phyloP scores from a whole-genome alignment of 1,140 invertebrate genomes.

The Zaprionus africanus region DNA sequence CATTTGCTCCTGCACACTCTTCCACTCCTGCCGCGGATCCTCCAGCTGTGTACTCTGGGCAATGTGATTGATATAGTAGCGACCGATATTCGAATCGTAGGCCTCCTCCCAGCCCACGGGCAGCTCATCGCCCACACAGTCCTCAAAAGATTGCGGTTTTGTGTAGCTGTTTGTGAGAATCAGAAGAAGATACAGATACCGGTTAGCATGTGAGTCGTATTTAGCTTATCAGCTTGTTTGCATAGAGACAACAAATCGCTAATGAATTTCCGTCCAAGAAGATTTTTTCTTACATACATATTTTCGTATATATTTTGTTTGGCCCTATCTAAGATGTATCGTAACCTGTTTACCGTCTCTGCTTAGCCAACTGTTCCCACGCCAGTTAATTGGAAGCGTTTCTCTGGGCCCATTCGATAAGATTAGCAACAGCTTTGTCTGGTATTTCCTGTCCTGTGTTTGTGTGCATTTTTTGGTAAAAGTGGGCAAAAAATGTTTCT shows the following conservation, averaged over 20 bases:
- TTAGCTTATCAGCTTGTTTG: conserved; percentile 52
- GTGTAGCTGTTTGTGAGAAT: conserved; percentile 92
- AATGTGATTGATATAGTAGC: conserved; percentile 98
- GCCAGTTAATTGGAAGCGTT: conserved; percentile 63
- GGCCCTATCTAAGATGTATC: conserved; percentile 55
- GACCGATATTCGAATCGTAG: conserved; percentile 95
- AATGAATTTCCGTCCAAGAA: conserved; percentile 61
- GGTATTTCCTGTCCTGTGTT: conserved; percentile 65
- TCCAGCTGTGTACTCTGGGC: conserved; percentile 97
- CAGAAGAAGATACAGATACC: conserved; percentile 7
- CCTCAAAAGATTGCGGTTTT: conserved; percentile 98
- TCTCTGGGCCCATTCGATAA: conserved; percentile 63
- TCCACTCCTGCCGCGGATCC: conserved; percentile 98
- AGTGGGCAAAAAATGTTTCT: conserved; percentile 43
- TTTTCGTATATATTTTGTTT: conserved; percentile 6
- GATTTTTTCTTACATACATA: conserved; percentile 17
- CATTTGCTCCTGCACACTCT: conserved; percentile 97
- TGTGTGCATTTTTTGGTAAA: conserved; percentile 69
- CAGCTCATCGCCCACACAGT: conserved; percentile 98
- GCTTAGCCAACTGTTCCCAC: conserved; percentile 60
- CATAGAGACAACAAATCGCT: conserved; percentile 54
- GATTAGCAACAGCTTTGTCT: conserved; percentile 61
- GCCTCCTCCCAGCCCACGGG: conserved; percentile 98
- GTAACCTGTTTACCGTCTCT: conserved; percentile 47
- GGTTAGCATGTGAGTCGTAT: conserved; percentile 16